phyloP scores from a whole-genome alignment of 2,113 vertebrate species.

The Hippocampus abdominalis region DNA sequence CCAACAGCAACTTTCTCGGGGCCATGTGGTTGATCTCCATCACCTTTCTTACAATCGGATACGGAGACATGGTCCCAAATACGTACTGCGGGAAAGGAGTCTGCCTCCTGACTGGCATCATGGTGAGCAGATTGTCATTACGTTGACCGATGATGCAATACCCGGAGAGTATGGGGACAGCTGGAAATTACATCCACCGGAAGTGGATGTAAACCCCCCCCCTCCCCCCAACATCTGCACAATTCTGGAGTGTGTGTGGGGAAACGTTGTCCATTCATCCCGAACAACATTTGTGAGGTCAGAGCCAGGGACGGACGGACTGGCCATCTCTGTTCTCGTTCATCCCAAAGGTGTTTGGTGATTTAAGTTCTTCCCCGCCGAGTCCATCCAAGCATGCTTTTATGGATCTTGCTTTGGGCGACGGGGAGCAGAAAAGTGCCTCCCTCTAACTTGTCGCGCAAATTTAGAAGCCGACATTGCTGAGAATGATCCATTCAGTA shows the following conservation, averaged over 20 bases:
- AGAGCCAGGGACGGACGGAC: background rate
- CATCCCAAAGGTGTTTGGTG: background rate
- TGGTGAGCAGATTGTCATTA: conserved; percentile 78
- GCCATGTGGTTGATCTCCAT: conserved; percentile 99
- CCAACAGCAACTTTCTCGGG: conserved; percentile 98
- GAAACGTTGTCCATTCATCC: background rate
- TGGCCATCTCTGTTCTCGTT: background rate
- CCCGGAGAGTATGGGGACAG: background rate
- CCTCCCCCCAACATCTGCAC: no score
- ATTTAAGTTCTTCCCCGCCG: background rate
- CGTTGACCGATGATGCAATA: background rate
- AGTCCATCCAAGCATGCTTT: background rate
- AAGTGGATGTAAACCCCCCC: no score
- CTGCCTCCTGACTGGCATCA: conserved; percentile 97
- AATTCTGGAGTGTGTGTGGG: background rate
- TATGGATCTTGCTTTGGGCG: conserved; percentile 1
- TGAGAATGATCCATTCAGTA: background rate
- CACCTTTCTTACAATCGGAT: conserved; percentile 98
- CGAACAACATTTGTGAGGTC: background rate
- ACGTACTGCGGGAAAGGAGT: conserved; percentile 99
- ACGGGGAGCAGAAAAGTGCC: background rate
- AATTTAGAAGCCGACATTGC: background rate
- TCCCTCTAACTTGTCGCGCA: background rate
- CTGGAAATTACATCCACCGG: background rate
- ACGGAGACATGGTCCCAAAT: conserved; percentile 98